Conservation (phyloP, 2,888 invertebrate species). For the Parnassius apollo region DNA sequence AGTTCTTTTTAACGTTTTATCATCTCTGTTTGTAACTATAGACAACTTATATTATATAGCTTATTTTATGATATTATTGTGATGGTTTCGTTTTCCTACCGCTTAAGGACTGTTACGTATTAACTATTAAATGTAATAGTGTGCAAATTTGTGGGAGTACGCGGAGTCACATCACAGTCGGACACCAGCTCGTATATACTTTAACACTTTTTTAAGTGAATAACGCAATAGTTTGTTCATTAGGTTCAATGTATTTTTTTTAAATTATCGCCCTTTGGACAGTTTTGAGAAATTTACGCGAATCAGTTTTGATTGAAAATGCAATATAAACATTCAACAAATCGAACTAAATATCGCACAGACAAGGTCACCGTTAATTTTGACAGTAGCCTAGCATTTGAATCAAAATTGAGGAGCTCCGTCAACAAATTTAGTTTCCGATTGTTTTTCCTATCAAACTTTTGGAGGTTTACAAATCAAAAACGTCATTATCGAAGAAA, state of each 20-base stretch:
- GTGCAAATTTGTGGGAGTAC: constrained; percentile 57
- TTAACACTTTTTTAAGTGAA: constrained; percentile 60
- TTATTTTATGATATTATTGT: constrained; percentile 77
- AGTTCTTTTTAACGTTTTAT: constrained; percentile 61
- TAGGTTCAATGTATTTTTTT: constrained; percentile 58
- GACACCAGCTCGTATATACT: constrained; percentile 62
- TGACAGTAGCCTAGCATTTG: constrained; percentile 8
- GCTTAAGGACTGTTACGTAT: constrained; percentile 74
- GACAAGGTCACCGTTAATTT: neutral
- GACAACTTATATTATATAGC: constrained; percentile 73
- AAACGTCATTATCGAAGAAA: constrained; percentile 68
- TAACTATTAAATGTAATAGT: constrained; percentile 67
- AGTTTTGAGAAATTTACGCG: constrained; percentile 64
- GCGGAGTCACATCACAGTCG: constrained; percentile 63
- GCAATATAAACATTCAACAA: neutral
- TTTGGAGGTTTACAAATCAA: constrained; percentile 76
- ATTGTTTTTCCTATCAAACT: constrained; percentile 79
- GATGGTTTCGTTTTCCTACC: constrained; percentile 79
- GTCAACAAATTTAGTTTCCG: constrained; percentile 55
- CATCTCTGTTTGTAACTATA: constrained; percentile 75
- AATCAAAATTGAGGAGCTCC: constrained; percentile 45
- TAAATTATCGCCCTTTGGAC: constrained; percentile 61
- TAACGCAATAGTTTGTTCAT: constrained; percentile 65
- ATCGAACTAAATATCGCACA: neutral
- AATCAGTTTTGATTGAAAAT: constrained; percentile 41